Conservation (phyloP, 2,888 invertebrate genomes). For the Pyrochroa serraticornis region DNA sequence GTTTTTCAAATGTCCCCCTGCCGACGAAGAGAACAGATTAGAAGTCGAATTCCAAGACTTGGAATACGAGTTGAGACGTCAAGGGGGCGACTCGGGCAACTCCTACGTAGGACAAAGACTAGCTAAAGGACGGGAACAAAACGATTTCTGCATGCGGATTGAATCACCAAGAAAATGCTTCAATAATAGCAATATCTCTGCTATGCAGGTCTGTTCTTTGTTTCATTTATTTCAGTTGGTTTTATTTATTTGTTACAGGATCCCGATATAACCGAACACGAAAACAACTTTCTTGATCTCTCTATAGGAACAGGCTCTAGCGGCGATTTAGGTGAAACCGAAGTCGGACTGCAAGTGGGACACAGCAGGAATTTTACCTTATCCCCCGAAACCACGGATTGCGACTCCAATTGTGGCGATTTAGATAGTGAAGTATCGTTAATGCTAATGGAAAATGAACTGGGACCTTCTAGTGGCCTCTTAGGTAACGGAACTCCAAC, state of each 20-base stretch:
- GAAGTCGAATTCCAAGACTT: constrained; percentile 68
- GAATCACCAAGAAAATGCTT: constrained; percentile 67
- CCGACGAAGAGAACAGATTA: constrained; percentile 65
- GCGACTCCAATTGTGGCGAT: constrained; percentile 86
- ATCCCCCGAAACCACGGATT: constrained; percentile 92
- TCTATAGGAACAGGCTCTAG: constrained; percentile 68
- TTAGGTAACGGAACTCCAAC: constrained; percentile 44
- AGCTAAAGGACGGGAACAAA: constrained; percentile 63
- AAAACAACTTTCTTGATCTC: constrained; percentile 65
- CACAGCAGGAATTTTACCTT: constrained; percentile 85
- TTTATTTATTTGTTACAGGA: constrained; percentile 51
- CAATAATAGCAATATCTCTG: constrained; percentile 64
- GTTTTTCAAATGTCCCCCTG: constrained; percentile 84
- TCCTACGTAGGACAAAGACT: constrained; percentile 79
- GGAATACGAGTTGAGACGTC: constrained; percentile 79
- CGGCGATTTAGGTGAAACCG: constrained; percentile 70
- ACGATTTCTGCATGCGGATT: constrained; percentile 55
- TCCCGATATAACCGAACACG: constrained; percentile 61
- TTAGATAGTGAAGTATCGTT: constrained; percentile 84
- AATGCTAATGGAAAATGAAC: constrained; percentile 74
- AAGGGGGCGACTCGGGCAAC: constrained; percentile 66
- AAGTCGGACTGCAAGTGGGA: constrained; percentile 68
- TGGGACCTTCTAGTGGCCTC: constrained; percentile 55
- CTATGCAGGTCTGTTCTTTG: constrained; percentile 43
- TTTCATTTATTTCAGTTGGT: constrained; percentile 6